phyloP scores from a whole-genome alignment of 2,113 vertebrate species.

The Phalacrocorax aristotelis region DNA sequence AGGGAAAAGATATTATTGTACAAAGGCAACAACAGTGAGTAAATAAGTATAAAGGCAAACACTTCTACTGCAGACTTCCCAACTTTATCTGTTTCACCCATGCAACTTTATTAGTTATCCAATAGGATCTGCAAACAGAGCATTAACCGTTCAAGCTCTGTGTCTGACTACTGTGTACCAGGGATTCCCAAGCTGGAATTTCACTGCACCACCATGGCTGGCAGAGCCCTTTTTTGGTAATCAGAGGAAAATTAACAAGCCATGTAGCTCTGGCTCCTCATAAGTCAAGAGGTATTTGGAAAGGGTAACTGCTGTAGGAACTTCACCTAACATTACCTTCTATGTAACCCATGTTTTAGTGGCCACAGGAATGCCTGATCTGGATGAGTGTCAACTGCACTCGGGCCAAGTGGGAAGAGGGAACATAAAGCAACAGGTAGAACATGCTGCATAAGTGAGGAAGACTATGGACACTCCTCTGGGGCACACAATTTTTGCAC shows the following conservation, averaged over 20 bases:
- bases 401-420: neutral
- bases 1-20: conserved; percentile 53
- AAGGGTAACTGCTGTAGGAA: neutral
- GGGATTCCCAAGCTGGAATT: neutral
- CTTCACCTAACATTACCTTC: neutral
- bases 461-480: neutral
- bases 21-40: conserved; percentile 44
- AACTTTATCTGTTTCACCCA: conserved; percentile 31
- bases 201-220: neutral
- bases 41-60: conserved; percentile 55
- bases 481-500: neutral
- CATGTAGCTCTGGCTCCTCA: neutral
- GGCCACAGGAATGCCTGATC: neutral
- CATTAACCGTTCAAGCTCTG: neutral
- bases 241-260: neutral
- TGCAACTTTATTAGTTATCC: conserved; percentile 27
- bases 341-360: neutral
- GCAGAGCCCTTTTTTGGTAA: neutral
- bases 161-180: neutral
- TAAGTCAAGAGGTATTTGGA: neutral
- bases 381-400: neutral
- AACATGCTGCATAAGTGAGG: neutral
- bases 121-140: conserved; percentile 29
- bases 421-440: neutral
- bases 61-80: neutral